Evolutionary conservation across 2,888 invertebrate genomes (phyloP).

Genomic region (Nomada goodeniana): DNA sequence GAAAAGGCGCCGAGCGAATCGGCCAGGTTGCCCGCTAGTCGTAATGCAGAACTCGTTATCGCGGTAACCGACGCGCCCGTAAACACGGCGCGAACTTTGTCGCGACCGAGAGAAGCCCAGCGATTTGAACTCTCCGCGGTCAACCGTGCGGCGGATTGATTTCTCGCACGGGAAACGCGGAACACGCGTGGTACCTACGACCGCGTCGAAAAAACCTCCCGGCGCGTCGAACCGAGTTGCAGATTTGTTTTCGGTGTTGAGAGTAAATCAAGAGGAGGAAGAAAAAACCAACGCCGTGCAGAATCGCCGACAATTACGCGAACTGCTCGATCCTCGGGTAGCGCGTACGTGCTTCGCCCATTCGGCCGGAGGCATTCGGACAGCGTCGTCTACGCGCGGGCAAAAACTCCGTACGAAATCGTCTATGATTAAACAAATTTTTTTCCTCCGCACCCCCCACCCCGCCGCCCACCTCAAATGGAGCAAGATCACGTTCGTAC

Average conservation of each 20-base stretch:
- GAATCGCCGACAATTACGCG: too few relatives aligned
- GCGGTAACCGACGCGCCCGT: neutral
- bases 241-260: too few relatives aligned
- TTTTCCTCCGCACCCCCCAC: neutral
- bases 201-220: too few relatives aligned
- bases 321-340: too few relatives aligned
- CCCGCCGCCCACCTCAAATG: neutral
- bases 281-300: too few relatives aligned
- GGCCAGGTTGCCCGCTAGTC: neutral
- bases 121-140: neutral
- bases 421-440: constrained; percentile 23
- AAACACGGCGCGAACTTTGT: constrained; percentile 19
- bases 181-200: too few relatives aligned
- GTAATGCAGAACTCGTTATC: neutral
- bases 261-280: too few relatives aligned
- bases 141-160: neutral
- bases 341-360: neutral
- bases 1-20: constrained; percentile 16
- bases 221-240: too few relatives aligned
- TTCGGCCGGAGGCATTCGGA: neutral
- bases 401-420: constrained; percentile 21
- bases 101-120: neutral
- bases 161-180: neutral
- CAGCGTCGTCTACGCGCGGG: too few relatives aligned
- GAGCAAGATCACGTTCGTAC: neutral